Conservation (phyloP, 2,888 invertebrate species). For the Euplexia lucipara region DNA sequence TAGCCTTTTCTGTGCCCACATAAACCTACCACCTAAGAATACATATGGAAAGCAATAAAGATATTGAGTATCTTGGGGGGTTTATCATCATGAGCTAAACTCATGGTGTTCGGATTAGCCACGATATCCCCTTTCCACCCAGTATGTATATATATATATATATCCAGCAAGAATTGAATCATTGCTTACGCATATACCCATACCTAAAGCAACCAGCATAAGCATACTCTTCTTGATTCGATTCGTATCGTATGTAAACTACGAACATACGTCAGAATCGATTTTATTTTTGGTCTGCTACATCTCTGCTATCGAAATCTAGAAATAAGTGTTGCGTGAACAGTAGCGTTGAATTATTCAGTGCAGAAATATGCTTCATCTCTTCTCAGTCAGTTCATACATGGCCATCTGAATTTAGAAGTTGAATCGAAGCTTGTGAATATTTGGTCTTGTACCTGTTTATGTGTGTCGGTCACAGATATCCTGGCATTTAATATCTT, state of each 20-base stretch:
- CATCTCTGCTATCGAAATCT: slow-evolving; percentile 39
- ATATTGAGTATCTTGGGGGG: too few relatives aligned
- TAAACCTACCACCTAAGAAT: too few relatives aligned
- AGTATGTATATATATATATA: too few relatives aligned
- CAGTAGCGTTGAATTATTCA: slow-evolving; percentile 9
- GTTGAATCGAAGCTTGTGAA: background rate
- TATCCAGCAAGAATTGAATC: background rate
- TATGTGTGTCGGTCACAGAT: too few relatives aligned
- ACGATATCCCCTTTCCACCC: too few relatives aligned
- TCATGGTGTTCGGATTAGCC: too few relatives aligned
- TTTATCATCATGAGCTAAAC: too few relatives aligned
- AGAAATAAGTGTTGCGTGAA: slow-evolving; percentile 38
- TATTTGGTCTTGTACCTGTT: background rate
- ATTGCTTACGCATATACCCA: background rate
- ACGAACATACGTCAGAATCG: slow-evolving; percentile 32
- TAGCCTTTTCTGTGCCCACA: too few relatives aligned
- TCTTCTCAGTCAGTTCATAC: background rate
- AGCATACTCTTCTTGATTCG: slow-evolving; percentile 10
- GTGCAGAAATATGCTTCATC: background rate
- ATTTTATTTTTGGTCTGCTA: slow-evolving; percentile 43
- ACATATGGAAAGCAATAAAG: too few relatives aligned
- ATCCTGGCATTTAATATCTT: too few relatives aligned
- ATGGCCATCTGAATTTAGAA: background rate
- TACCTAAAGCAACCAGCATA: background rate
- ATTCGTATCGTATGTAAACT: slow-evolving; percentile 28